phyloP scores from a whole-genome alignment of 1,140 invertebrate genomes.

The Drosophila santomea region DNA sequence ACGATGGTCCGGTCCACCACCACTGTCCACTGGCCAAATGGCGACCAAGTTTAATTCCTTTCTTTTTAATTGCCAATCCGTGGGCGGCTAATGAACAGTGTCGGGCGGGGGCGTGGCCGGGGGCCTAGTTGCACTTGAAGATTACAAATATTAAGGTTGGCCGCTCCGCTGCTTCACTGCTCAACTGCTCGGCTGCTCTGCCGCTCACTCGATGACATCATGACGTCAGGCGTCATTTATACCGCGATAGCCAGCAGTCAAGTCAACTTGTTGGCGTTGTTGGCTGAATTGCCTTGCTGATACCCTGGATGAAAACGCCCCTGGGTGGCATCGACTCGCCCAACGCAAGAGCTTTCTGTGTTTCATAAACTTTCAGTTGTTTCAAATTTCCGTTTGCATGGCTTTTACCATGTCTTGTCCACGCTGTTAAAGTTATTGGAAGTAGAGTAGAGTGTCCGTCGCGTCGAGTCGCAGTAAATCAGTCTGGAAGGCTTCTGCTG shows the following conservation, averaged over 20 bases:
- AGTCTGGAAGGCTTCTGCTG: constrained; percentile 4
- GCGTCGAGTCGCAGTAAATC: constrained; percentile 6
- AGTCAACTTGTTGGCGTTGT: constrained; percentile 38
- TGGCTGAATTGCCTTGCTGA: constrained; percentile 22
- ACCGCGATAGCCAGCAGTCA: constrained; percentile 29
- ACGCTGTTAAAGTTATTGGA: neutral
- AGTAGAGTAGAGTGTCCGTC: neutral
- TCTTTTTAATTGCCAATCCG: constrained; percentile 31
- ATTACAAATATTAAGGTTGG: constrained; percentile 34
- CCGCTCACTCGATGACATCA: constrained; percentile 47
- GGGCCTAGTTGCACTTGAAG: constrained; percentile 38
- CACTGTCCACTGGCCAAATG: too few relatives aligned
- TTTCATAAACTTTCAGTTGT: too few relatives aligned
- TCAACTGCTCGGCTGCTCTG: constrained; percentile 1
- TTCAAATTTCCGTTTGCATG: too few relatives aligned
- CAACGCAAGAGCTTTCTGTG: neutral
- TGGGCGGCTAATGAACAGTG: neutral
- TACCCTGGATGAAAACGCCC: neutral
- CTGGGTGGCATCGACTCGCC: neutral
- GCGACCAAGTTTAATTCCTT: constrained; percentile 18
- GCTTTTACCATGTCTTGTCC: too few relatives aligned
- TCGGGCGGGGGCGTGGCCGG: constrained; percentile 17
- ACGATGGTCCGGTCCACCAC: too few relatives aligned
- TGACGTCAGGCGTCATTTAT: constrained; percentile 42
- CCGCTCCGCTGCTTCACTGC: neutral